Conservation (phyloP, 1,140 invertebrate genomes). For the Magallana gigas region DNA sequence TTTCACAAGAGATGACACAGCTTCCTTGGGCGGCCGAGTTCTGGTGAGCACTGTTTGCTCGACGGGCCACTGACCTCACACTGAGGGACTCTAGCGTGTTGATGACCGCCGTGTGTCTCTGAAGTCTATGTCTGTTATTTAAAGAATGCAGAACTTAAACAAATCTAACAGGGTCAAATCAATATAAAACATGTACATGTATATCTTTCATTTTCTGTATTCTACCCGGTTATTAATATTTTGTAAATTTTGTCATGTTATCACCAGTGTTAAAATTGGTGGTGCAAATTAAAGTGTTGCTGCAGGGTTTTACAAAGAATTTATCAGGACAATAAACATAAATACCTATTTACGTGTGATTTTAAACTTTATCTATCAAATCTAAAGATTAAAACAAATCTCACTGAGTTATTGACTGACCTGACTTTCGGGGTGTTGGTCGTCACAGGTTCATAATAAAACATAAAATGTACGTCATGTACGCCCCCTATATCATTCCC, state of each 20-base stretch:
- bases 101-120: slow-evolving; percentile 86
- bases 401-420: slow-evolving; percentile 46
- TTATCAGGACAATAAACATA: too few species aligned
- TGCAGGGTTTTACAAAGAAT: too few species aligned
- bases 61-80: slow-evolving; percentile 81
- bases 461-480: slow-evolving; percentile 85
- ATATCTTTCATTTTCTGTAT: background rate
- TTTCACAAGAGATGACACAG: slow-evolving; percentile 83
- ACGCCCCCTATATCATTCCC: slow-evolving; percentile 84
- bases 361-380: too few species aligned
- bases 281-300: too few species aligned
- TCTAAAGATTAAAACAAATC: too few species aligned
- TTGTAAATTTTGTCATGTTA: background rate
- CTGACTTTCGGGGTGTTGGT: slow-evolving; percentile 77
- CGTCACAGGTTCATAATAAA: slow-evolving; percentile 85
- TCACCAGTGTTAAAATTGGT: background rate
- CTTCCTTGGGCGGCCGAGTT: slow-evolving; percentile 78
- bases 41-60: slow-evolving; percentile 60
- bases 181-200: background rate
- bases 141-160: background rate
- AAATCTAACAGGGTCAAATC: background rate
- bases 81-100: slow-evolving; percentile 85
- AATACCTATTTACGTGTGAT: too few species aligned
- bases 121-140: slow-evolving; percentile 83
- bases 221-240: background rate